A percentile compares a stretch with the other conserved stretches of the same genome.
phyloP scores from a whole-genome alignment of 2,797 vertebrate species.

The Gymnothorax javanicus region DNA sequence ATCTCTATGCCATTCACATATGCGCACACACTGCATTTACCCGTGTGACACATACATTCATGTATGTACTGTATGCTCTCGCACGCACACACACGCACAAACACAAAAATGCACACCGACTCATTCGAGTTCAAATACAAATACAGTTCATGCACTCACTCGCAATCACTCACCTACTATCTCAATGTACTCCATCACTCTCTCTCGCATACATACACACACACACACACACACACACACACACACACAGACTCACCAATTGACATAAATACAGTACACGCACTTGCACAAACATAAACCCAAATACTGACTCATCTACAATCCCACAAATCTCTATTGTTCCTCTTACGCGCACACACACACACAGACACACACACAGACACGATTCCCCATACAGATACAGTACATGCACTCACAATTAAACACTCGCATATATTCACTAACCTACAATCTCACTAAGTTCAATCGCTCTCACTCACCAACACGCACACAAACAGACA shows the following conservation, averaged over 20 bases:
- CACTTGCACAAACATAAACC: background rate
- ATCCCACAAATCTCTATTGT: background rate
- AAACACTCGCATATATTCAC: background rate
- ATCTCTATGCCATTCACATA: background rate
- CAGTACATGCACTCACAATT: too few species aligned
- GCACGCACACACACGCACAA: too few species aligned
- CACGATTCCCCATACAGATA: background rate
- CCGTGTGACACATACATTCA: background rate
- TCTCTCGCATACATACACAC: conserved; percentile 12
- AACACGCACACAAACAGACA: too few species aligned
- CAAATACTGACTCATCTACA: background rate
- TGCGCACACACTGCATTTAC: background rate
- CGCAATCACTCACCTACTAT: background rate
- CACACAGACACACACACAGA: background rate
- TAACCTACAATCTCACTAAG: background rate
- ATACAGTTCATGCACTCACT: background rate
- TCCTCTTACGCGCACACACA: background rate
- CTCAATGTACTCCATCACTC: background rate
- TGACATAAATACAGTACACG: background rate
- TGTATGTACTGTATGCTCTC: background rate
- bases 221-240: background rate
- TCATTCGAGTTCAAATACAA: too few species aligned
- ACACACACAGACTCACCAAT: too few species aligned
- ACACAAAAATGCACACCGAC: too few species aligned
- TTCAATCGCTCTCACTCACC: too few species aligned